Evolutionary conservation across 2,888 invertebrate genomes (phyloP).

Genomic region (Cosmorhoe ocellata): DNA sequence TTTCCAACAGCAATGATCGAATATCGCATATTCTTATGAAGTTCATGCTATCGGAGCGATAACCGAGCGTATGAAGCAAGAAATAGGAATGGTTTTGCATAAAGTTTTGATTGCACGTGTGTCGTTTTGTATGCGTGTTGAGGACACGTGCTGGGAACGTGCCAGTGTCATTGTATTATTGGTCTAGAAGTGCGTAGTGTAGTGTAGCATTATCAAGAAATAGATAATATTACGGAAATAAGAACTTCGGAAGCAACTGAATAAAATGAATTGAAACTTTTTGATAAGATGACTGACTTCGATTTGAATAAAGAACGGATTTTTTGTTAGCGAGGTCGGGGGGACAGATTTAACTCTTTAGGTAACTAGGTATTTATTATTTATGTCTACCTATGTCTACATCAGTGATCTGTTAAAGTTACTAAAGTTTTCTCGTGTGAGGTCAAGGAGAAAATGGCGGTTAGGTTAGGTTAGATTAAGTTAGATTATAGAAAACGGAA

Average conservation of each 20-base stretch:
- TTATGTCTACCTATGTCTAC: no score
- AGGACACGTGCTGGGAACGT: conserved; percentile 31
- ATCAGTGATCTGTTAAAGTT: no score
- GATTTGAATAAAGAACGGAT: no score
- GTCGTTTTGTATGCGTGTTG: conserved; percentile 9
- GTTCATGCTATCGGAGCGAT: background rate
- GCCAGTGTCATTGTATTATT: conserved; percentile 40
- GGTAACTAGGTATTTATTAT: no score
- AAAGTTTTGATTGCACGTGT: background rate
- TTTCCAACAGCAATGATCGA: background rate
- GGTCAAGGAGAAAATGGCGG: no score
- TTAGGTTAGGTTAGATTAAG: no score
- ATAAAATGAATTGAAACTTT: no score
- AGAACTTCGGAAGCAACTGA: background rate
- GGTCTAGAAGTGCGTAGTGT: conserved; percentile 21
- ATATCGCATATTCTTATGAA: background rate
- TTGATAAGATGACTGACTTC: no score
- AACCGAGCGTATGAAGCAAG: background rate
- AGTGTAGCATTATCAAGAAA: conserved; percentile 5
- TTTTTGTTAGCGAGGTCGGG: no score
- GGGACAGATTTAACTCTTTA: no score
- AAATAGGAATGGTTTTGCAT: conserved; percentile 3
- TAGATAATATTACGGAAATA: background rate
- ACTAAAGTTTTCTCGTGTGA: no score
- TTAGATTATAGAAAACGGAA: no score